Percentiles rank a stretch among this genome's conserved stretches.
These are phyloP conservation scores for Zophobas atratus DNA, from an alignment of 1,140 invertebrate genomes.

Conservation along the genomic window DNA sequence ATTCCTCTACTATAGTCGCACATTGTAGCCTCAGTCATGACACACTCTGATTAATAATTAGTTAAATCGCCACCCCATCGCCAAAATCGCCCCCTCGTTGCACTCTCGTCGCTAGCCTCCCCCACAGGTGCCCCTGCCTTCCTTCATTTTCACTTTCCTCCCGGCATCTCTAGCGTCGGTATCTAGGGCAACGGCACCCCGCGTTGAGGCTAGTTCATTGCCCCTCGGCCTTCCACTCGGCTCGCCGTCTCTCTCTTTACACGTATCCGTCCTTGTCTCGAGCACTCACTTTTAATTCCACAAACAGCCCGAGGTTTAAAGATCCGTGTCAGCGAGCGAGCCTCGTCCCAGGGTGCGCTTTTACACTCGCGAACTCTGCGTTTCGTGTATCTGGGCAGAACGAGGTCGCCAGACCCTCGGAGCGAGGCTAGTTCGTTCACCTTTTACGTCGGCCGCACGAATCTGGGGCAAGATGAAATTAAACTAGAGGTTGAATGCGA, in stretches of 20 bases:
- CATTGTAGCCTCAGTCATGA: no score
- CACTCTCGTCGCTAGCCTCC: slow-evolving; percentile 45
- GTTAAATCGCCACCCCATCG: no score
- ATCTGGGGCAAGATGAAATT: slow-evolving; percentile 69
- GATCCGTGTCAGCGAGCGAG: slow-evolving; percentile 60
- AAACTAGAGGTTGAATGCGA: slow-evolving; percentile 66
- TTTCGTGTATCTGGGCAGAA: slow-evolving; percentile 19
- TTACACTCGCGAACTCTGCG: neutral
- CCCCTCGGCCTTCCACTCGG: slow-evolving; percentile 63
- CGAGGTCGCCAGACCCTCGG: slow-evolving; percentile 59
- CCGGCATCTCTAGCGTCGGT: slow-evolving; percentile 45
- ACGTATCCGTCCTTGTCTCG: slow-evolving; percentile 49
- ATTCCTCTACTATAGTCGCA: no score
- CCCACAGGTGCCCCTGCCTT: slow-evolving; percentile 11
- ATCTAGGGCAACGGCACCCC: slow-evolving; percentile 63
- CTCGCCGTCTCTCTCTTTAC: slow-evolving; percentile 53
- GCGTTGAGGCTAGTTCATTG: slow-evolving; percentile 65
- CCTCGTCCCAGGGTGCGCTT: slow-evolving; percentile 46
- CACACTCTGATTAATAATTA: no score
- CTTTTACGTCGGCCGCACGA: slow-evolving; percentile 60
- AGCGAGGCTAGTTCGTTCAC: slow-evolving; percentile 66
- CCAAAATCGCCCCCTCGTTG: neutral
- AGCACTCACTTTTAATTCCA: slow-evolving; percentile 60
- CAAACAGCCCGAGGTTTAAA: slow-evolving; percentile 55
- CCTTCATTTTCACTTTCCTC: slow-evolving; percentile 65